These are phyloP conservation scores for Danio jaintianensis DNA, from an alignment of 2,797 vertebrate genomes.

Conservation along the genomic window DNA sequence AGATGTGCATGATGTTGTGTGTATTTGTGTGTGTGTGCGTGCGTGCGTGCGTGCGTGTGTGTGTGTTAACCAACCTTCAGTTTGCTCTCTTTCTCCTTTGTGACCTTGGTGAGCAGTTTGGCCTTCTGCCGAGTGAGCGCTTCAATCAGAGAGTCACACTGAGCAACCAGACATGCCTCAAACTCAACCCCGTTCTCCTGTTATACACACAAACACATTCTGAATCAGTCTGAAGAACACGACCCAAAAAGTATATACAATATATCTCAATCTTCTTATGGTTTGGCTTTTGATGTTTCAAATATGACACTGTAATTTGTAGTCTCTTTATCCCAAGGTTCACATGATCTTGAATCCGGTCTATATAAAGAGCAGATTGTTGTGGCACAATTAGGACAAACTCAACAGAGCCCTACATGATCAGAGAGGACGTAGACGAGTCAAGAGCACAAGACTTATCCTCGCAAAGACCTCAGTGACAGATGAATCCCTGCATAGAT, in stretches of 20 bases:
- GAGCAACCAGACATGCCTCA: conserved; percentile 95
- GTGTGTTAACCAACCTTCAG: conserved; percentile 85
- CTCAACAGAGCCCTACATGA: too few relatives aligned
- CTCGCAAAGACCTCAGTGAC: too few relatives aligned
- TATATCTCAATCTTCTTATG: neutral
- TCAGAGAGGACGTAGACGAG: too few relatives aligned
- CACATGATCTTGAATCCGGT: too few relatives aligned
- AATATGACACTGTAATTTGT: neutral
- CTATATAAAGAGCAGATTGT: too few relatives aligned
- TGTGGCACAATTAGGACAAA: too few relatives aligned
- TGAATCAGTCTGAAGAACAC: neutral
- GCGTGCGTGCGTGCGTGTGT: conserved; percentile 1
- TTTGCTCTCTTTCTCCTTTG: conserved; percentile 96
- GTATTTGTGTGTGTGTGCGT: neutral
- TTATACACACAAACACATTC: conserved; percentile 53
- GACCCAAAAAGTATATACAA: too few relatives aligned
- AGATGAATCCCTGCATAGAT: too few relatives aligned
- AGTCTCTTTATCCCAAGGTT: too few relatives aligned
- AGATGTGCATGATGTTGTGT: neutral
- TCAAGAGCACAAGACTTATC: too few relatives aligned
- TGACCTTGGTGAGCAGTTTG: conserved; percentile 97
- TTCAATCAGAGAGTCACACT: conserved; percentile 96
- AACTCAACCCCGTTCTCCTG: conserved; percentile 97
- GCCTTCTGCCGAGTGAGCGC: conserved; percentile 95
- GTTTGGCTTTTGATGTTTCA: neutral